Conservation (phyloP, 2,113 vertebrate genomes). For the Oreotrochilus melanogaster region DNA sequence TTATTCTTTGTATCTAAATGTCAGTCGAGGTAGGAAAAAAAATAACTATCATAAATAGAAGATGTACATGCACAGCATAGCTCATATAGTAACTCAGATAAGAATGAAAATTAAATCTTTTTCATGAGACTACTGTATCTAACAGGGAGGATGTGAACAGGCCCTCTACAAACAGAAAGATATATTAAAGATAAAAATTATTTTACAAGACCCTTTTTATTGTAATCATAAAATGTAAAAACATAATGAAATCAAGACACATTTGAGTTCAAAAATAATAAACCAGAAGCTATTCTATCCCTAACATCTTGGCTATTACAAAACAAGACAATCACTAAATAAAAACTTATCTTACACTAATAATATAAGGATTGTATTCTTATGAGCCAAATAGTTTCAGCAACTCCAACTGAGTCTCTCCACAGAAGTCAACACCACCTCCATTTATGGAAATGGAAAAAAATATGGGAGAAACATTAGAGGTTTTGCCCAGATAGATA, state of each 20-base stretch:
- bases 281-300: background rate
- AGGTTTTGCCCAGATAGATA: background rate
- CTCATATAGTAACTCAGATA: background rate
- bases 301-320: background rate
- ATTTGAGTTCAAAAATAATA: background rate
- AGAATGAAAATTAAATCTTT: background rate
- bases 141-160: background rate
- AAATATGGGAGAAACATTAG: fast-evolving
- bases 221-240: background rate
- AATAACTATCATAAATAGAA: background rate
- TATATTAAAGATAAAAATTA: background rate
- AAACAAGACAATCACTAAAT: background rate
- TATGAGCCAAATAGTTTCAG: background rate
- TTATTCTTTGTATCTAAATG: constrained; percentile 49
- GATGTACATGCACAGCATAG: background rate
- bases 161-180: background rate
- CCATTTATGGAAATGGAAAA: background rate
- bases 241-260: background rate
- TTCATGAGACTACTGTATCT: background rate
- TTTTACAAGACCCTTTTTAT: background rate
- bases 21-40: constrained; percentile 25
- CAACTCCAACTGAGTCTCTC: background rate
- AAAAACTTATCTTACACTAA: background rate
- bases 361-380: background rate
- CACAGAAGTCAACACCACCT: background rate